Base-by-base conservation (phyloP, 2,888 invertebrate species). In the Tetanocera ferruginea region DNA sequence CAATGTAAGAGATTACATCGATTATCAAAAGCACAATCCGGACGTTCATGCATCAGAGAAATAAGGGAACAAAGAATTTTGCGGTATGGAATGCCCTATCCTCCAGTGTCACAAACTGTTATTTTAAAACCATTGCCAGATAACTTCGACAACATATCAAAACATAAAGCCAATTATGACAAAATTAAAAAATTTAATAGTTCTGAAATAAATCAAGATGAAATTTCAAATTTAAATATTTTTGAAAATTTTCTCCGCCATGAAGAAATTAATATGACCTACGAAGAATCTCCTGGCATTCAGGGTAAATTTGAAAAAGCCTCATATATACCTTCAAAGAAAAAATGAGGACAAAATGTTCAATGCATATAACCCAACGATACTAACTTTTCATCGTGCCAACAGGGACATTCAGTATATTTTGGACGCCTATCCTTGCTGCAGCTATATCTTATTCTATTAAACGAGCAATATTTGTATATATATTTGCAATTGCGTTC, bases 71-170 rank as follows among this genome's bases (percentile, higher is more conserved):
- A 79, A 67, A 73, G 77, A 23, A 19, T 80, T 55, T 80, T 77
- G 49, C 60, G 79, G 14, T 81, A 79, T 69, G 9, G 72, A 4
- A 81, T 80, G 67, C 79, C 80, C 5, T 69, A 81, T 49, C 79
- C 78, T n/a, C 78, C 78, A 2, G 77, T 81, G 77, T 71, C 75
- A 3, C 52, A 11, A 62, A 80, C 79, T 11, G 70, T 80, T 76
- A 77, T 81, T 67, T 49, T 78, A n/a, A 17, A 64, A 31, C 78
- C 77, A 14, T 37, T 79, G 43, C 49, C 55, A 5, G 76, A 78
- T 34, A 60, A 66, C n/a, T 37, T 49, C 0, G 52, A 57, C 14
- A 25, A 57, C 62, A 77, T 14, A 52, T 8, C 51, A 31, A 72
- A 62, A 43, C 43, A 66, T 23, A 69, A 43, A 5, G 5, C 25